Evolutionary conservation across 1,140 invertebrate genomes (phyloP), one percentile per base, ranked within the genome.

Genomic region (Seison nebaliae): DNA sequence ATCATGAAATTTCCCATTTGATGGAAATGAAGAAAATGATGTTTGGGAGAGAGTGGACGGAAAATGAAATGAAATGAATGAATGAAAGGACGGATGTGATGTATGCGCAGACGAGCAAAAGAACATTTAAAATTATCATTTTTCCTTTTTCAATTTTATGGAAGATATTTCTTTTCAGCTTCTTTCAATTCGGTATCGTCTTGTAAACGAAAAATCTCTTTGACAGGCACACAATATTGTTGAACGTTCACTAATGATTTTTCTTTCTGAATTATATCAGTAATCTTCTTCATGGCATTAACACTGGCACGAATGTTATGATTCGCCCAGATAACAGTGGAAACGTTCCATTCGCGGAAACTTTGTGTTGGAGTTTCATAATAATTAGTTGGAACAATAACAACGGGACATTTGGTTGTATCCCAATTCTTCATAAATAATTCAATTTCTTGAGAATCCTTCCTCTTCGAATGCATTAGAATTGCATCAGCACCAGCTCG

Each of bases 371-470:
- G 59, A 4, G 56, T 58, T 22, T 45, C 55, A 42, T 58, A 60
- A 45, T 61, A 63, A 29, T 61, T 63, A 2, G 60, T 63, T 18
- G 60, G 60, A 20, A 63, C 59, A 17, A 63, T 52, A 7, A 63
- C 47, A 3, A 63, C 57, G 17, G 59, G 60, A n/a, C 54, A 53
- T 57, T 62, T 31, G 11, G 17, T 23, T 32, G 26, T 57, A n/a
- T 56, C 54, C 60, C 60, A 62, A 16, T 48, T 48, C 43, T 56
- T 58, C 54, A 62, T 58, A 43, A 63, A 63, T 5, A 49, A 49
- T 43, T 59, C 53, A 40, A 63, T 63, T 30, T 63, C 55, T 6
- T 50, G 53, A 0, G 59, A 52, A 45, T 62, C 54, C 32, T 46
- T 51, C 43, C 55, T 55, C 39, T 60, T 63, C 42, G 59, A 62